These are phyloP conservation scores for Symphodus melops DNA, from an alignment of 2,113 vertebrate species.

Conservation along the genomic window DNA sequence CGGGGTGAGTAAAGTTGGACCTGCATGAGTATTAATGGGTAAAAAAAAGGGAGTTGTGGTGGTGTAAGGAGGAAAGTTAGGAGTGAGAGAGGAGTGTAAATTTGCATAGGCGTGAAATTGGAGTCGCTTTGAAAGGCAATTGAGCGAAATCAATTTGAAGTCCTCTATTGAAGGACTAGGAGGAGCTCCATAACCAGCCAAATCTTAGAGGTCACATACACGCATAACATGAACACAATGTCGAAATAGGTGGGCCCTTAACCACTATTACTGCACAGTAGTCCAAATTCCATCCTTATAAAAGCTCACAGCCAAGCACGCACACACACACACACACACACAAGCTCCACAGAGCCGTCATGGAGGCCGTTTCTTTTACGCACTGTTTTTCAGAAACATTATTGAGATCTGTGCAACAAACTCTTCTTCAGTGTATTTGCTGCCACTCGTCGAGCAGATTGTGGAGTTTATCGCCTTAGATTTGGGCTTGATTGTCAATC, in stretches of 20 bases:
- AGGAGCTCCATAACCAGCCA: slow-evolving; percentile 59
- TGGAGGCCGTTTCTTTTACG: neutral
- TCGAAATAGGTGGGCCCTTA: neutral
- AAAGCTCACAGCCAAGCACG: neutral
- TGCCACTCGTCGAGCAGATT: slow-evolving; percentile 24
- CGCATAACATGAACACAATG: neutral
- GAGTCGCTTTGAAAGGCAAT: slow-evolving; percentile 75
- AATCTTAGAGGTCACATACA: slow-evolving; percentile 22
- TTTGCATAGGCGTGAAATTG: slow-evolving; percentile 75
- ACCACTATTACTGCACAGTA: neutral
- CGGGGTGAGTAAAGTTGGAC: neutral
- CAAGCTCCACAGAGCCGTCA: neutral
- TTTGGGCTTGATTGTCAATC: slow-evolving; percentile 2
- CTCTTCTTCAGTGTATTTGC: slow-evolving; percentile 10
- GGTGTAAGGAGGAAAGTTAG: neutral
- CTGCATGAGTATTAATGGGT: neutral
- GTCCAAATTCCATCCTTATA: too few relatives aligned
- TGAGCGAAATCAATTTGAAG: slow-evolving; percentile 78
- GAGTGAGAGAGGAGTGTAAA: slow-evolving; percentile 49
- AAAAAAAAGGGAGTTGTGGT: neutral
- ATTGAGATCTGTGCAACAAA: neutral
- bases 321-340: slow-evolving; percentile 28
- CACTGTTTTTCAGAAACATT: neutral
- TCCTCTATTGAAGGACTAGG: slow-evolving; percentile 67
- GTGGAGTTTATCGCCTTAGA: slow-evolving; percentile 22